A percentile compares a stretch with the other conserved stretches of the same genome.
phyloP scores from a whole-genome alignment of 1,140 invertebrate species.

The Brachionus rubens region DNA sequence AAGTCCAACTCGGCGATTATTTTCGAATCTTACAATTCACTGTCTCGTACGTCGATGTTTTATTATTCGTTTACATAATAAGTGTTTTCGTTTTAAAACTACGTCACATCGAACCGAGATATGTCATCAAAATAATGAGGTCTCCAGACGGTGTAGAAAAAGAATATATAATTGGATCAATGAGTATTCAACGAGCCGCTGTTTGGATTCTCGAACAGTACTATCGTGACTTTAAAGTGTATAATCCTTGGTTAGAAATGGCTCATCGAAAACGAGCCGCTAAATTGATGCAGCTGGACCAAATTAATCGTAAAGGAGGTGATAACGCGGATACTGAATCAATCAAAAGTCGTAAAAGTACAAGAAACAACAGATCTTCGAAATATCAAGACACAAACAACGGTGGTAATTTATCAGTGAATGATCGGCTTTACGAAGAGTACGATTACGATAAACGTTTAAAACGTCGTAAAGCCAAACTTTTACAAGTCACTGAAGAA shows the following conservation, averaged over 20 bases:
- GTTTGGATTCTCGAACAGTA: constrained; percentile 89
- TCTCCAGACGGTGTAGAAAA: constrained; percentile 80
- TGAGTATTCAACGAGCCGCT: constrained; percentile 90
- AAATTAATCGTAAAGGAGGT: background rate
- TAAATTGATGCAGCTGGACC: constrained; percentile 3
- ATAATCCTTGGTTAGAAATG: constrained; percentile 86
- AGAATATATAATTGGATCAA: constrained; percentile 69
- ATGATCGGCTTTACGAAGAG: constrained; percentile 83
- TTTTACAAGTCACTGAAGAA: constrained; percentile 88
- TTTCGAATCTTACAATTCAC: constrained; percentile 79
- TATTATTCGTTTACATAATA: constrained; percentile 90
- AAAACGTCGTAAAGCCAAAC: constrained; percentile 78
- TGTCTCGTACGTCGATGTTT: constrained; percentile 80
- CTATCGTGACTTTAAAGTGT: constrained; percentile 90
- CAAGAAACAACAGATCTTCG: background rate
- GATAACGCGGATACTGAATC: background rate
- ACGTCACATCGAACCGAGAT: constrained; percentile 80
- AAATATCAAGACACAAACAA: background rate
- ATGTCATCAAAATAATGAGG: constrained; percentile 82
- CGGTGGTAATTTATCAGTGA: background rate
- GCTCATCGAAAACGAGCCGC: background rate
- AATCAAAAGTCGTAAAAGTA: background rate
- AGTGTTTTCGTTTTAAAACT: constrained; percentile 87
- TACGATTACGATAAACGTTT: constrained; percentile 91
- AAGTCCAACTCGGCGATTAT: constrained; percentile 56